phyloP scores from a whole-genome alignment of 2,113 vertebrate species.

The Pipa parva region DNA sequence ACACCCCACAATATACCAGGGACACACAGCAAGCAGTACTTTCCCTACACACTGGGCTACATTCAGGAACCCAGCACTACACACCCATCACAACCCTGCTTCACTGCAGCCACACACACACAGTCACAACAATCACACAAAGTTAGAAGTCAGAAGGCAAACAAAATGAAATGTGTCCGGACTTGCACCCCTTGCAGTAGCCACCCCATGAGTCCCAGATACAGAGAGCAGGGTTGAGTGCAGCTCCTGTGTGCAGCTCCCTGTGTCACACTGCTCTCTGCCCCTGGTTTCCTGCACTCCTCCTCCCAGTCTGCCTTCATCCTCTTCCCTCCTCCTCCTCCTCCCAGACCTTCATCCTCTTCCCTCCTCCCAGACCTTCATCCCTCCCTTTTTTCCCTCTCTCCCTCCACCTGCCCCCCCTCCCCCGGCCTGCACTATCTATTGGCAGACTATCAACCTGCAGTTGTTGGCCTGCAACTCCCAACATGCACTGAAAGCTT shows the following conservation, averaged over 20 bases:
- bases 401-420: neutral
- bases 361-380: neutral
- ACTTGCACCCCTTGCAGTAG: slow-evolving; percentile 2
- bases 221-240: slow-evolving; percentile 11
- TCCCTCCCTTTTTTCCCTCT: neutral
- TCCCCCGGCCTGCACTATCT: neutral
- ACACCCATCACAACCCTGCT: neutral
- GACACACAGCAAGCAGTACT: no score
- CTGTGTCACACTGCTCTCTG: slow-evolving; percentile 11
- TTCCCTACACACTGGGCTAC: no score
- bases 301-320: neutral
- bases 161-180: neutral
- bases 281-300: neutral
- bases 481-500: no score
- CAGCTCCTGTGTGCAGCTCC: slow-evolving; percentile 21
- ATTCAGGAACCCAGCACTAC: no score
- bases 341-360: neutral
- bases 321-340: neutral
- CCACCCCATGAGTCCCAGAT: slow-evolving; percentile 35
- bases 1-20: no score
- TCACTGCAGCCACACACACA: no score
- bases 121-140: no score
- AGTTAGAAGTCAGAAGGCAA: neutral
- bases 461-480: no score
- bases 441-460: no score